Conservation (phyloP, 2,888 invertebrate species). For the Apomyelois bistriatella region DNA sequence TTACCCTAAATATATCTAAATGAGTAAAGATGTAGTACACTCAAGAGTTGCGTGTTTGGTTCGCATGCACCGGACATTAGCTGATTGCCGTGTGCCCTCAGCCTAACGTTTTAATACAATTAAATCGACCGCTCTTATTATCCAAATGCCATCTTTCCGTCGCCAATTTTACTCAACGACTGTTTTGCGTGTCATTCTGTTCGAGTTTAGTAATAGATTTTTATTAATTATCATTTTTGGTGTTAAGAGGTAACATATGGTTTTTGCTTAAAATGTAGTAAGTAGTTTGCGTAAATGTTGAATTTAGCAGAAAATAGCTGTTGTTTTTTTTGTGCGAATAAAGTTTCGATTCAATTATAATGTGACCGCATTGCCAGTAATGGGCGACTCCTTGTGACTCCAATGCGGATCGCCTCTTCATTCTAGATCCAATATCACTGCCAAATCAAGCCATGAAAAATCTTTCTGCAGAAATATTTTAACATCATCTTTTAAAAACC, state of each 20-base stretch:
- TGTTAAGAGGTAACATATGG: not conserved
- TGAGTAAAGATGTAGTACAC: conserved; percentile 6
- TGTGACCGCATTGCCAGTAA: too few species aligned
- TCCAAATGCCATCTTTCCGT: conserved; percentile 66
- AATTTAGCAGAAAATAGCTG: too few species aligned
- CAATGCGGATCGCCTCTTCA: too few species aligned
- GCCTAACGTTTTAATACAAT: conserved; percentile 78
- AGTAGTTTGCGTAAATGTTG: too few species aligned
- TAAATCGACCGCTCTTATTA: conserved; percentile 72
- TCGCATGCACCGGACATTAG: conserved; percentile 73
- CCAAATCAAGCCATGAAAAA: too few species aligned
- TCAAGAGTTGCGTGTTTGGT: conserved; percentile 58
- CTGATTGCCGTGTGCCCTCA: conserved; percentile 69
- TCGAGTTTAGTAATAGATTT: conserved; percentile 24
- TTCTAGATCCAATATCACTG: too few species aligned
- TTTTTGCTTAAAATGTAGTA: too few species aligned
- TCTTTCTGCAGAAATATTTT: too few species aligned
- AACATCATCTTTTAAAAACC: too few species aligned
- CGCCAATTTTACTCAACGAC: conserved; percentile 68
- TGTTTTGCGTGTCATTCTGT: conserved; percentile 64
- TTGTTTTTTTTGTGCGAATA: too few species aligned
- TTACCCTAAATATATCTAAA: not conserved
- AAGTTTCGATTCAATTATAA: too few species aligned
- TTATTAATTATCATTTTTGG: conserved; percentile 7
- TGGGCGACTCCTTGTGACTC: too few species aligned